A percentile compares a stretch with the other conserved stretches of the same genome.
phyloP scores from a whole-genome alignment of 2,888 invertebrate species.

The Tipula vernalis region DNA sequence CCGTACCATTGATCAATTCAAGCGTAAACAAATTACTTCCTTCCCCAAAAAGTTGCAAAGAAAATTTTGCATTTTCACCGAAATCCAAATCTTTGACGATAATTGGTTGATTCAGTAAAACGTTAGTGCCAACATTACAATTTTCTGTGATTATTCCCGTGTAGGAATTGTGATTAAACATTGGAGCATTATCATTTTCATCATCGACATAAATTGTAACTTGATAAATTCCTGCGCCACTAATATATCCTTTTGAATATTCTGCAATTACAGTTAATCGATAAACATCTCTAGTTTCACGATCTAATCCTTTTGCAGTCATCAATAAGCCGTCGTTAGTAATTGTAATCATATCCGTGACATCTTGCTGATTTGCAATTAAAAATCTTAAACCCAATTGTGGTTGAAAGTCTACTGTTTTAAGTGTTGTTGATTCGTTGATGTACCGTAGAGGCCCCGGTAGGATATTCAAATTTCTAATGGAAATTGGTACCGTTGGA shows the following conservation, averaged over 20 bases:
- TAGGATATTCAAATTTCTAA: background rate
- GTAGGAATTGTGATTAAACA: constrained; percentile 57
- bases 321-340: constrained; percentile 68
- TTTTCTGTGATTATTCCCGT: constrained; percentile 72
- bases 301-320: constrained; percentile 60
- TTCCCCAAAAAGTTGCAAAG: constrained; percentile 57
- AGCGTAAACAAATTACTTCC: constrained; percentile 55
- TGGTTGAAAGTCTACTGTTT: constrained; percentile 18
- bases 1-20: constrained; percentile 45
- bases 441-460: background rate
- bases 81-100: constrained; percentile 60
- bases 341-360: constrained; percentile 64
- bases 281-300: constrained; percentile 60
- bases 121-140: constrained; percentile 52
- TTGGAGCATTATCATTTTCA: constrained; percentile 76
- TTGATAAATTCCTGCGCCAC: constrained; percentile 65
- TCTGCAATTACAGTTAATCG: constrained; percentile 70
- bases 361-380: constrained; percentile 73
- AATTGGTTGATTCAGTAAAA: constrained; percentile 54
- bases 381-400: constrained; percentile 51
- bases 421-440: background rate
- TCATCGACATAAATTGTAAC: constrained; percentile 70
- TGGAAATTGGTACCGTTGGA: background rate
- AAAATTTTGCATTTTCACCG: constrained; percentile 54
- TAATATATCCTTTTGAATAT: constrained; percentile 53